These are phyloP conservation scores for Phyllotis vaccarum DNA, from an alignment of 2,797 vertebrate genomes.

Conservation along the genomic window DNA sequence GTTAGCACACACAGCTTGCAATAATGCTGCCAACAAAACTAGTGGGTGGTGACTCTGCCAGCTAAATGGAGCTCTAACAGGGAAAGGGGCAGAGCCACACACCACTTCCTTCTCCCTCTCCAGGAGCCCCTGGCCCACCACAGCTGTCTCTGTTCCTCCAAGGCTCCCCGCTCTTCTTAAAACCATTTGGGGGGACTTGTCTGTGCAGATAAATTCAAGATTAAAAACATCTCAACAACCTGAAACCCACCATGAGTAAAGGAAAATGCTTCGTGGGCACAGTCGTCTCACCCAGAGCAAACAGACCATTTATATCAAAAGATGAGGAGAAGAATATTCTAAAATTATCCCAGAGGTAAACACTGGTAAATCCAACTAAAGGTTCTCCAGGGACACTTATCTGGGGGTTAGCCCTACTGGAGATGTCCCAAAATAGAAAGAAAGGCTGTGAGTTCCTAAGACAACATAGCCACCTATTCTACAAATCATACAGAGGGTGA, in stretches of 20 bases:
- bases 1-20: constrained; percentile 65
- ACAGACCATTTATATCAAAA: constrained; percentile 12
- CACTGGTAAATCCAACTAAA: background rate
- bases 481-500: background rate
- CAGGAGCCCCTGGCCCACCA: background rate
- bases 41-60: constrained; percentile 52
- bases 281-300: constrained; percentile 16
- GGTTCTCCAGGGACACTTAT: background rate
- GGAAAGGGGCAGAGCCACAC: background rate
- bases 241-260: background rate
- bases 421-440: background rate
- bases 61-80: background rate
- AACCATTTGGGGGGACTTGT: background rate
- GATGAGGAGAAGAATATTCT: constrained; percentile 2
- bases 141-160: background rate
- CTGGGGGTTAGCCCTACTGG: background rate
- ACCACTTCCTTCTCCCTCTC: background rate
- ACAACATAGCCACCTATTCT: background rate
- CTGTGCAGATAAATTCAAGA: background rate
- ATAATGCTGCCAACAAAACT: constrained; percentile 69
- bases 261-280: background rate
- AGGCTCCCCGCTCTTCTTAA: background rate
- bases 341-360: constrained; percentile 47
- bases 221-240: background rate
- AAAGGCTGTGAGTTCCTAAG: background rate